phyloP scores from a whole-genome alignment of 2,113 vertebrate genomes.

The Entomyzon cyanotis region DNA sequence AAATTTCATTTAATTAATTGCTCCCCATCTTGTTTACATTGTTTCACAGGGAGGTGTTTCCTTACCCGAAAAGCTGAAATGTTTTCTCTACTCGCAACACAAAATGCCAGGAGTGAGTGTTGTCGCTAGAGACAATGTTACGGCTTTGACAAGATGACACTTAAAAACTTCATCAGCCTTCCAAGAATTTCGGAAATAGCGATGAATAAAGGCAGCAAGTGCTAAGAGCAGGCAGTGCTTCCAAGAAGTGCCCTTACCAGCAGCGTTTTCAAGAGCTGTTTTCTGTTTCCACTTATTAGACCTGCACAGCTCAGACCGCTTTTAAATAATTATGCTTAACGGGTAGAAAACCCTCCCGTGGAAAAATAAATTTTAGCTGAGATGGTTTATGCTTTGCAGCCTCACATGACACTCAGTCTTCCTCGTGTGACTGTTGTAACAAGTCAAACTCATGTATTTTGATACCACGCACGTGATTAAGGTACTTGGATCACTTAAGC shows the following conservation, averaged over 20 bases:
- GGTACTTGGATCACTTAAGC: slow-evolving; percentile 33
- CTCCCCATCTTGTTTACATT: neutral
- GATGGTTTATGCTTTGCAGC: neutral
- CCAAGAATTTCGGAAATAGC: neutral
- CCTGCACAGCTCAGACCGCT: neutral
- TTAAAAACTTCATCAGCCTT: slow-evolving; percentile 16
- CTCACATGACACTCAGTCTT: neutral
- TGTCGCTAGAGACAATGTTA: neutral
- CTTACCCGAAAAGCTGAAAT: neutral
- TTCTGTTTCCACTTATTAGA: neutral
- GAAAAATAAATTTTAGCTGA: neutral
- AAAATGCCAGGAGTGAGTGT: neutral
- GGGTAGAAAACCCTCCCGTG: neutral
- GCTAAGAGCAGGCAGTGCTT: neutral
- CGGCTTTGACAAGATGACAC: neutral
- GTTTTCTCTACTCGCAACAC: neutral
- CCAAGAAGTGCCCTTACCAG: neutral
- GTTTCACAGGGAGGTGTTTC: neutral
- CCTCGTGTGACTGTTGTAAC: neutral
- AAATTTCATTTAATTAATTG: neutral
- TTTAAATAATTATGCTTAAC: neutral
- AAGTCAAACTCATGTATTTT: slow-evolving; percentile 37
- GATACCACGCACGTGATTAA: neutral
- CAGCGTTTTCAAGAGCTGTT: neutral
- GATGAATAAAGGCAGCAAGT: neutral